Evolutionary conservation across 1,140 invertebrate genomes (phyloP).

Genomic region (Panagrolaimus sp.): DNA sequence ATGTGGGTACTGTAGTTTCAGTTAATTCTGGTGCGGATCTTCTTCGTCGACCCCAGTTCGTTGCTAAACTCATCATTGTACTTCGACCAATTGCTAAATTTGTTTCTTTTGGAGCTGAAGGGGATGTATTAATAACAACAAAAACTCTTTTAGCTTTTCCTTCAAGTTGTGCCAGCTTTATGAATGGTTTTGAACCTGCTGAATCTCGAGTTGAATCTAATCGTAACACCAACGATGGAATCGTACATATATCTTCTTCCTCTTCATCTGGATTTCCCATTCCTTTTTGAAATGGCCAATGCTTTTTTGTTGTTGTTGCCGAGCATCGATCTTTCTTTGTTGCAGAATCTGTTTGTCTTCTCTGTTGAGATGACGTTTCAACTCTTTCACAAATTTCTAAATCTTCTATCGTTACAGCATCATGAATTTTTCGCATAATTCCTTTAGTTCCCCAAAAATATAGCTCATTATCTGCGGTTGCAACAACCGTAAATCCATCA

Average conservation of each 20-base stretch:
- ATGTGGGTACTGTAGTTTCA: conserved; percentile 22
- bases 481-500: conserved; percentile 66
- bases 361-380: neutral
- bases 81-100: conserved; percentile 10
- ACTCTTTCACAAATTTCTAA: neutral
- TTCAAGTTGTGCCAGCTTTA: conserved; percentile 22
- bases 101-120: conserved; percentile 14
- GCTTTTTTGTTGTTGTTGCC: neutral
- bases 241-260: conserved; percentile 1
- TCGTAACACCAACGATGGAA: conserved; percentile 1
- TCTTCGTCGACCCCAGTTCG: conserved; percentile 13
- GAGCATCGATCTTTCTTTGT: neutral
- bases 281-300: conserved; percentile 3
- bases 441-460: conserved; percentile 68
- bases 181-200: conserved; percentile 24
- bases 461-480: conserved; percentile 67
- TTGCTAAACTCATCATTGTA: conserved; percentile 2
- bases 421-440: neutral
- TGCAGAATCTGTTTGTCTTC: neutral
- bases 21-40: conserved; percentile 37
- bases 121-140: conserved; percentile 31
- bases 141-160: conserved; percentile 28
- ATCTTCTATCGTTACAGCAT: conserved; percentile 3
- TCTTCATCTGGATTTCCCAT: neutral
- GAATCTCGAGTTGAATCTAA: conserved; percentile 18